Evolutionary conservation across 2,113 vertebrate genomes (phyloP).

Genomic region (Caloenas nicobarica): DNA sequence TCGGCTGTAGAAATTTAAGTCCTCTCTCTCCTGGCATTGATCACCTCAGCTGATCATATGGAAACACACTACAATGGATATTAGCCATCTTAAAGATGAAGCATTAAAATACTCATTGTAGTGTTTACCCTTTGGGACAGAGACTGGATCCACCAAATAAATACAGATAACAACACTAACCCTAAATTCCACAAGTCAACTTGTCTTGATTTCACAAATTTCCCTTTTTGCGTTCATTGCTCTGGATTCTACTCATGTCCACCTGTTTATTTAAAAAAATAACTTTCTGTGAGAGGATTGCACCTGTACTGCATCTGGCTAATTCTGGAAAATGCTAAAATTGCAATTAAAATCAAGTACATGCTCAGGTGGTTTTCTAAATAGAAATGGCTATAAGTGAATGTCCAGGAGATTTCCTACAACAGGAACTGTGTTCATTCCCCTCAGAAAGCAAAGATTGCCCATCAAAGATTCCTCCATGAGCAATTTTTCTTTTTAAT

Average conservation of each 20-base stretch:
- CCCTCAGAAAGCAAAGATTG: neutral
- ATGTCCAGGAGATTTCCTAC: neutral
- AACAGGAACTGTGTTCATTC: neutral
- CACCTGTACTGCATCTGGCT: neutral
- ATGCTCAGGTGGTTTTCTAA: neutral
- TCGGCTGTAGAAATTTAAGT: neutral
- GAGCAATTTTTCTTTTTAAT: neutral
- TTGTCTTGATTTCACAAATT: neutral
- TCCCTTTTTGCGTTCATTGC: neutral
- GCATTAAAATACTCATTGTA: neutral
- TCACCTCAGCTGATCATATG: neutral
- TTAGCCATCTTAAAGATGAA: neutral
- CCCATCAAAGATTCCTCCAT: neutral
- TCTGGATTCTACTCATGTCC: neutral
- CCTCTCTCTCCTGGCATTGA: neutral
- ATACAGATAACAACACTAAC: rapidly evolving
- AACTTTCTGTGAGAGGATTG: neutral
- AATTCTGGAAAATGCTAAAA: neutral
- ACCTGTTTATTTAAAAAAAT: neutral
- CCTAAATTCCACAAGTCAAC: neutral
- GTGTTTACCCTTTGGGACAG: neutral
- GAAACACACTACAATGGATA: neutral
- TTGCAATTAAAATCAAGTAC: neutral
- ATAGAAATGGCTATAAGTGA: neutral
- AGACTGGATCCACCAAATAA: neutral